Percentiles rank a stretch among this genome's conserved stretches.
Evolutionary conservation across 2,888 invertebrate species (phyloP).

Genomic region (Acanthococcus lagerstroemiae): DNA sequence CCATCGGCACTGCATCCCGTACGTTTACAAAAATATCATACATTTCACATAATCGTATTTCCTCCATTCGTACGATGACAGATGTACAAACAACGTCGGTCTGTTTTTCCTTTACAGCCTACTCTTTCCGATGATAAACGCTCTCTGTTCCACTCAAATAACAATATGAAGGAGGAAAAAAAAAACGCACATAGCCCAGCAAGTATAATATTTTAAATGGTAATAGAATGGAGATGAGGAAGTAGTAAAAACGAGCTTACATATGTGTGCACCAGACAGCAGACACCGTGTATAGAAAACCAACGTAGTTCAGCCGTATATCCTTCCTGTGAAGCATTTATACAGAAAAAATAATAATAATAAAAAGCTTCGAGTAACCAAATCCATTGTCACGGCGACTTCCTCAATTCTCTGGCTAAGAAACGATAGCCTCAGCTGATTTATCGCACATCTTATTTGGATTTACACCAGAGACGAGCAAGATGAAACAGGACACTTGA

Average conservation of each 20-base stretch:
- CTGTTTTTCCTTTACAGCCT: not conserved
- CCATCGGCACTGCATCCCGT: no score
- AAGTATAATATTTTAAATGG: not conserved
- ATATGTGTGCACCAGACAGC: not conserved
- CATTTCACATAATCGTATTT: not conserved
- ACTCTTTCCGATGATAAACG: not conserved
- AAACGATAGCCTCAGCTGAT: not conserved
- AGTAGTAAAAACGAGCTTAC: not conserved
- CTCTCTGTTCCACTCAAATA: not conserved
- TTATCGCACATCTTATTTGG: not conserved
- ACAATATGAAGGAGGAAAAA: not conserved
- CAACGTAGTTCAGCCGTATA: conserved; percentile 14
- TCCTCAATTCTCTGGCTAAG: conserved; percentile 12
- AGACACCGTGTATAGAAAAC: conserved; percentile 1
- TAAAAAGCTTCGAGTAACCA: not conserved
- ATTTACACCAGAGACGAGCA: no score
- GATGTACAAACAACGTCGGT: not conserved
- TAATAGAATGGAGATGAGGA: not conserved
- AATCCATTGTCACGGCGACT: conserved; percentile 1
- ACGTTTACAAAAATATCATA: no score
- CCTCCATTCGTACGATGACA: not conserved
- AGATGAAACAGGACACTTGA: no score
- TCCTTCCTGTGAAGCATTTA: conserved; percentile 14
- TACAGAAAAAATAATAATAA: no score
- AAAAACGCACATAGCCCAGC: not conserved